Conservation (phyloP, 1,140 invertebrate species). For the Ooceraea biroi region DNA sequence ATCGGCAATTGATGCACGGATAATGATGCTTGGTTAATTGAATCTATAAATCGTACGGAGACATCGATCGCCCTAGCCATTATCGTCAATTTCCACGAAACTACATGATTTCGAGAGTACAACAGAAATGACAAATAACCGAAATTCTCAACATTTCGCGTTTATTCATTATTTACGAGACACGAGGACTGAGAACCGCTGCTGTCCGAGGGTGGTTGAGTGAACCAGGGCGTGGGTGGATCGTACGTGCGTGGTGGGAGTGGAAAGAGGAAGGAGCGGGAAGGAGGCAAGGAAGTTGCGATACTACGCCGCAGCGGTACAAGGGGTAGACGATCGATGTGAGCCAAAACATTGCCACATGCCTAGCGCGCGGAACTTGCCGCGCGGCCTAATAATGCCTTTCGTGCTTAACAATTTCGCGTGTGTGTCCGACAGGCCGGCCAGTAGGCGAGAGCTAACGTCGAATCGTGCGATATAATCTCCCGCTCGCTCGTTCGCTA, state of each 20-base stretch:
- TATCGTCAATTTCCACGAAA: constrained; percentile 5
- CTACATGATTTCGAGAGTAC: background rate
- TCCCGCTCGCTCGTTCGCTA: too few relatives aligned
- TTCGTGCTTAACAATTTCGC: constrained; percentile 17
- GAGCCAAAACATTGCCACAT: constrained; percentile 87
- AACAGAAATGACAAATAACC: constrained; percentile 7
- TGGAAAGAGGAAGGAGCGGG: constrained; percentile 51
- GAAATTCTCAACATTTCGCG: background rate
- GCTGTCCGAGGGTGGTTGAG: constrained; percentile 81
- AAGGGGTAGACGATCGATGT: constrained; percentile 82
- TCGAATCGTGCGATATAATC: background rate
- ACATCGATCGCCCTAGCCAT: too few relatives aligned
- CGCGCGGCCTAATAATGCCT: constrained; percentile 27
- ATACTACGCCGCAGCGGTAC: constrained; percentile 82
- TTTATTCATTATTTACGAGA: background rate
- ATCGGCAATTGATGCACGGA: background rate
- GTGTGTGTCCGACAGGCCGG: background rate
- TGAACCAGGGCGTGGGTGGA: constrained; percentile 84
- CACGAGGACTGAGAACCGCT: constrained; percentile 81
- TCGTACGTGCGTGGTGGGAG: constrained; percentile 78
- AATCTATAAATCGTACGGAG: constrained; percentile 10
- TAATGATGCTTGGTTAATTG: constrained; percentile 4
- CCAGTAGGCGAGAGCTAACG: background rate
- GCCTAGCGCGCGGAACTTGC: constrained; percentile 74
- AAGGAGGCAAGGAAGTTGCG: constrained; percentile 67